These are phyloP conservation scores for Ammodytes dubius DNA, from an alignment of 2,113 vertebrate species.

Conservation along the genomic window DNA sequence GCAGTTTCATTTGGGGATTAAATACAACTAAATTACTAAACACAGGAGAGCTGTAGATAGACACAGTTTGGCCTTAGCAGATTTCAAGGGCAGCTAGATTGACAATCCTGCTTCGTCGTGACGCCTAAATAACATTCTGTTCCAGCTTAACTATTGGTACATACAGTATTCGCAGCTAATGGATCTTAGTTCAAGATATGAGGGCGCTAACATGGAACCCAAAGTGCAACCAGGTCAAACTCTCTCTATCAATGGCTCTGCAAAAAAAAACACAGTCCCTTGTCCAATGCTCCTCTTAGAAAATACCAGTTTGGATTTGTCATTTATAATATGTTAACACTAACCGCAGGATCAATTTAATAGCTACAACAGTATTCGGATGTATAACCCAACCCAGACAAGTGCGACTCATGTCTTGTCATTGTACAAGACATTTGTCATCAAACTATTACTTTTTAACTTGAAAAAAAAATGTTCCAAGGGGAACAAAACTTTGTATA, in stretches of 20 bases:
- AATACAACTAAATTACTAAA: constrained; percentile 84
- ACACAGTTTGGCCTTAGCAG: constrained; percentile 63
- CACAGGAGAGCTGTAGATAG: constrained; percentile 74
- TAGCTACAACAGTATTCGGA: constrained; percentile 92
- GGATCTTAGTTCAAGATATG: constrained; percentile 49
- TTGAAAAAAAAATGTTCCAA: constrained; percentile 79
- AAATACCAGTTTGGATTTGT: constrained; percentile 93
- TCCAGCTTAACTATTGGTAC: constrained; percentile 54
- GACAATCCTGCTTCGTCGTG: constrained; percentile 44
- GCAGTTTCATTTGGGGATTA: constrained; percentile 89
- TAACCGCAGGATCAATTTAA: constrained; percentile 89
- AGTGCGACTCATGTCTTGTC: constrained; percentile 87
- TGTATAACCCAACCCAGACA: constrained; percentile 90
- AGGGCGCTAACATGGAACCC: constrained; percentile 51
- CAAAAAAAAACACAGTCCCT: constrained; percentile 86
- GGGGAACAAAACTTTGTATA: constrained; percentile 77
- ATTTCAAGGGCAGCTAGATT: constrained; percentile 64
- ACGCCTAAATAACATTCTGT: constrained; percentile 50
- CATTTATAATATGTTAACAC: constrained; percentile 89
- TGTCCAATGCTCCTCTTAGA: constrained; percentile 85
- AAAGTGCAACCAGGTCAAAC: constrained; percentile 71
- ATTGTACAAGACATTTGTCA: constrained; percentile 84
- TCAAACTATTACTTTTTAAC: constrained; percentile 90
- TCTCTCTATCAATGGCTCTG: constrained; percentile 45
- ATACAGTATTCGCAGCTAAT: constrained; percentile 55